Percentiles rank a stretch among this genome's conserved stretches.
These are phyloP conservation scores for Notiomystis cincta DNA, from an alignment of 2,113 vertebrate genomes.

Conservation along the genomic window DNA sequence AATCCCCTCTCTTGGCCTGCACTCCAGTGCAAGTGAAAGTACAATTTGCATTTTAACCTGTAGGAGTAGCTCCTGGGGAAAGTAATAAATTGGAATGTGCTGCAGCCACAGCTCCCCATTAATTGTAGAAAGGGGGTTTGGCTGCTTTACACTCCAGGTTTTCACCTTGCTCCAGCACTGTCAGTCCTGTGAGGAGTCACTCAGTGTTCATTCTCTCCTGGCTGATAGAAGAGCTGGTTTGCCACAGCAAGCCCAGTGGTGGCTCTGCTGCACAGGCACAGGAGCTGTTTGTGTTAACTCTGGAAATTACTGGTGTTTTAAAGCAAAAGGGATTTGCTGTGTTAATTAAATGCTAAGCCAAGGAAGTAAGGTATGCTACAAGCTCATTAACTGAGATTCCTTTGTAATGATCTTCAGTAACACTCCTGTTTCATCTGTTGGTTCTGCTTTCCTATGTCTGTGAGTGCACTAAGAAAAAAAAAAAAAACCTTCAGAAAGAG, in stretches of 20 bases:
- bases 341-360: neutral
- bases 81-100: neutral
- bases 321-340: neutral
- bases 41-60: neutral
- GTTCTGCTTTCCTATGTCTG: neutral
- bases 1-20: neutral
- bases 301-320: neutral
- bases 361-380: neutral
- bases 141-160: neutral
- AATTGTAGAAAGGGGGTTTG: neutral
- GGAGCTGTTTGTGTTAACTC: neutral
- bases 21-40: neutral
- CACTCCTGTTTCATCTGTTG: neutral
- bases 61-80: neutral
- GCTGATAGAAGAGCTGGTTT: conserved; percentile 36
- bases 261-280: neutral
- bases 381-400: neutral
- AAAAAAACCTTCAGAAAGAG: neutral
- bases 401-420: neutral
- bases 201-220: conserved; percentile 27
- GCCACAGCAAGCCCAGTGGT: conserved; percentile 45
- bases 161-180: neutral
- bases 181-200: neutral
- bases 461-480: neutral
- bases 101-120: neutral